A percentile compares a stretch with the other conserved stretches of the same genome.
Conservation (phyloP, 2,888 invertebrate species). For the Eumacrocentrus americanus region DNA sequence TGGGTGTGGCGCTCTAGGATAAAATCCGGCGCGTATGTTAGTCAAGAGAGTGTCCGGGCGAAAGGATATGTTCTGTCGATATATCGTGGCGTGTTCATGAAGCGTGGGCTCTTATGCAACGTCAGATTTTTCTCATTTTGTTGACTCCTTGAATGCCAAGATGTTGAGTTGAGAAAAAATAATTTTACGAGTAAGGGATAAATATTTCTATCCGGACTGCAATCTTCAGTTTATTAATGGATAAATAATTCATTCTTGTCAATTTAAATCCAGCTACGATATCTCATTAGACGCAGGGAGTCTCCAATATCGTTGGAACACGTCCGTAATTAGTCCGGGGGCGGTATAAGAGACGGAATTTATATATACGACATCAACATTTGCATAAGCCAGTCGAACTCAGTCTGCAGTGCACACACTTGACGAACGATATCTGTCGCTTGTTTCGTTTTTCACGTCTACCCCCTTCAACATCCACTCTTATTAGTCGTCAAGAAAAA, state of each 20-base stretch:
- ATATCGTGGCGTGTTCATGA: slow-evolving; percentile 2
- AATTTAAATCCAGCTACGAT: not conserved
- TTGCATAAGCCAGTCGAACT: slow-evolving; percentile 26
- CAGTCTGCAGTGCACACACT: slow-evolving; percentile 7
- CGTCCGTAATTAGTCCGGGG: slow-evolving; percentile 36
- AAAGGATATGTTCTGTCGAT: slow-evolving; percentile 27
- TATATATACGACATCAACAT: slow-evolving; percentile 29
- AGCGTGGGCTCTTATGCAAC: slow-evolving; percentile 25
- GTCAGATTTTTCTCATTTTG: slow-evolving; percentile 24
- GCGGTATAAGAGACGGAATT: slow-evolving; percentile 23
- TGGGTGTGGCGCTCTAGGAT: slow-evolving; percentile 37
- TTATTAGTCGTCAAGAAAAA: slow-evolving; percentile 21
- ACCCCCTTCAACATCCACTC: not conserved
- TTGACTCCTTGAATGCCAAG: not conserved
- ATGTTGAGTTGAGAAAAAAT: too few species aligned
- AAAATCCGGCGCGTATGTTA: slow-evolving; percentile 32
- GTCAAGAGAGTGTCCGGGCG: slow-evolving; percentile 25
- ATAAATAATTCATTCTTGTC: not conserved
- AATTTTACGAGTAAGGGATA: not conserved
- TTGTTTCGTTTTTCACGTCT: slow-evolving; percentile 4
- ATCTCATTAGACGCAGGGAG: not conserved
- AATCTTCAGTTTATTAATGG: too few species aligned
- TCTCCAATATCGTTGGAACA: slow-evolving; percentile 13
- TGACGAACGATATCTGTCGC: slow-evolving; percentile 1
- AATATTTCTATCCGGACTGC: not conserved